Evolutionary conservation across 2,113 vertebrate genomes (phyloP).

Genomic region (Sinocyclocheilus grahami): DNA sequence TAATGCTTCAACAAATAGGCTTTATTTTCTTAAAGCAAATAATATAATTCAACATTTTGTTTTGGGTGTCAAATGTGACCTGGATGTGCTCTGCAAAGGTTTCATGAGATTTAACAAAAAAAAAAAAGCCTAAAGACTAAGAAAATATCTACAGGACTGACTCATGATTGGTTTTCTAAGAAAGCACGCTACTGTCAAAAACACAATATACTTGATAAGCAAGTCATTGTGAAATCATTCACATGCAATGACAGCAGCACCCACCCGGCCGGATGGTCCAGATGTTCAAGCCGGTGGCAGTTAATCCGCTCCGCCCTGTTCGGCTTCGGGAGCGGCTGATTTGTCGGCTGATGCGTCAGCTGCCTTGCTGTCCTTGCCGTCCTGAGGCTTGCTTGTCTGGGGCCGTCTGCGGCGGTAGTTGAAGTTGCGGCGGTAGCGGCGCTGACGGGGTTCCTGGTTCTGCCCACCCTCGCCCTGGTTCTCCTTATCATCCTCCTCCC

Average conservation of each 20-base stretch:
- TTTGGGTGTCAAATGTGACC: neutral
- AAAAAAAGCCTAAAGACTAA: neutral
- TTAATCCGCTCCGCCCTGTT: constrained; percentile 99
- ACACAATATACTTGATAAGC: neutral
- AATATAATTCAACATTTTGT: too few species aligned
- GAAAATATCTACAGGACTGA: neutral
- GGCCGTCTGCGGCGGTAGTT: constrained; percentile 98
- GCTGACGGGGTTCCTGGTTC: constrained; percentile 92
- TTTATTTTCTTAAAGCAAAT: neutral
- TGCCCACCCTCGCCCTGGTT: constrained; percentile 92
- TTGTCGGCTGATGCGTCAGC: constrained; percentile 94
- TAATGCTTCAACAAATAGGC: neutral
- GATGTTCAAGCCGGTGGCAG: constrained; percentile 88
- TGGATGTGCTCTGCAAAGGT: neutral
- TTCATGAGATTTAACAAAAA: too few species aligned
- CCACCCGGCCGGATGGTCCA: constrained; percentile 96
- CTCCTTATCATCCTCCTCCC: constrained; percentile 97
- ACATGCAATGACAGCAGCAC: constrained; percentile 42
- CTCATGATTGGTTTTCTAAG: neutral
- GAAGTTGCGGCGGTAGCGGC: constrained; percentile 94
- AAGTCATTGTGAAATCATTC: neutral
- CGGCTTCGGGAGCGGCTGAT: constrained; percentile 98
- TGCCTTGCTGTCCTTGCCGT: constrained; percentile 95
- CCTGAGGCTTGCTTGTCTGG: constrained; percentile 92
- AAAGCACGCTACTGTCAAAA: neutral